Conservation (phyloP, 2,113 vertebrate genomes). For the Himantopus leucocephalus region DNA sequence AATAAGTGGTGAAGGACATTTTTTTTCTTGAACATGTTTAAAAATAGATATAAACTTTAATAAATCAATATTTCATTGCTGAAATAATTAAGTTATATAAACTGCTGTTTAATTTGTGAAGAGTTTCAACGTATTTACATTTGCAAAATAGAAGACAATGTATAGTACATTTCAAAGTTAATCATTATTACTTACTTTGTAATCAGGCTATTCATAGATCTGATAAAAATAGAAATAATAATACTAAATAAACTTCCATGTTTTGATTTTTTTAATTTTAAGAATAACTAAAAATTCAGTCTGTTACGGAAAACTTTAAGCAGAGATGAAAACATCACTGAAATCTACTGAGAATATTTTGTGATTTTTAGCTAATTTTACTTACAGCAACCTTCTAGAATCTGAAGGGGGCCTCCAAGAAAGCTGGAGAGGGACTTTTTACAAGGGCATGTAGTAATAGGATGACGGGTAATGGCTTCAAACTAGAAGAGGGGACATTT, state of each 20-base stretch:
- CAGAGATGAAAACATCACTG: background rate
- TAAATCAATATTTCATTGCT: background rate
- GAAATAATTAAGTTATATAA: background rate
- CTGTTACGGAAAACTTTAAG: background rate
- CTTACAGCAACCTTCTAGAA: no score
- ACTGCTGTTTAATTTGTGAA: background rate
- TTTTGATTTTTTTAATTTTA: background rate
- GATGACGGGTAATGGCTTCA: no score
- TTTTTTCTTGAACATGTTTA: background rate
- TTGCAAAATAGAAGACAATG: background rate
- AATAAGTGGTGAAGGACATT: background rate
- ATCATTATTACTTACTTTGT: background rate
- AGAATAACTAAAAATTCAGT: background rate
- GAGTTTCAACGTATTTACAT: background rate
- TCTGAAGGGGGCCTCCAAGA: no score
- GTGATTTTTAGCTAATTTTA: background rate
- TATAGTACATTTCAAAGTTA: background rate
- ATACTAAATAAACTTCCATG: background rate
- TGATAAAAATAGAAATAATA: background rate
- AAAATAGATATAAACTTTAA: background rate
- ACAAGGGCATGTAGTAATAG: no score
- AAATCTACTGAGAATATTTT: background rate
- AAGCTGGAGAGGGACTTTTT: no score
- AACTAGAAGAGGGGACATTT: no score
- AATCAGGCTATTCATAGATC: background rate